These are phyloP conservation scores for Chondrilla cf. caribensis DNA, from an alignment of 37 sponge, comb jelly and placozoan genomes.

Conservation along the genomic window DNA sequence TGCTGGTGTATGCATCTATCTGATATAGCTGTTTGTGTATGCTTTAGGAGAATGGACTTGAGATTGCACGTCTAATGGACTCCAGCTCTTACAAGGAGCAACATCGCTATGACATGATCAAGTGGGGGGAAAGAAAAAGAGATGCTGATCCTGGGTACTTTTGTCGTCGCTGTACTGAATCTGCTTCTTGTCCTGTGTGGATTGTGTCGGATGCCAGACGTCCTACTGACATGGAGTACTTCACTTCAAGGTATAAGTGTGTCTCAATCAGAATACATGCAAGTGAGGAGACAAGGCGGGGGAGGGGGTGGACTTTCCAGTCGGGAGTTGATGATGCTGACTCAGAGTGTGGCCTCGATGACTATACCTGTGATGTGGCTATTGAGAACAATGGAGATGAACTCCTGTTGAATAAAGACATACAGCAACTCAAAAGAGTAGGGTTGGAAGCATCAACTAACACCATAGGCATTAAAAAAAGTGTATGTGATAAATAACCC, in stretches of 20 bases:
- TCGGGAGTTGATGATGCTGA: slow-evolving; percentile 80
- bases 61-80: slow-evolving; percentile 67
- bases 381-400: slow-evolving; percentile 64
- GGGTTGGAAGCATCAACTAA: background rate
- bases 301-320: slow-evolving; percentile 80
- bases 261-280: slow-evolving; percentile 68
- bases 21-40: no score
- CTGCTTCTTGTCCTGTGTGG: slow-evolving; percentile 61
- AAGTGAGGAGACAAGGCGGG: slow-evolving; percentile 45
- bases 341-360: slow-evolving; percentile 92
- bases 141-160: slow-evolving; percentile 75
- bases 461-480: no score
- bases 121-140: slow-evolving; percentile 75
- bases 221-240: slow-evolving; percentile 77
- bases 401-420: background rate
- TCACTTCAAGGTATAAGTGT: slow-evolving; percentile 38
- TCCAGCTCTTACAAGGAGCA: slow-evolving; percentile 83
- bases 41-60: slow-evolving; percentile 68
- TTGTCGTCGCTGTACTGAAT: slow-evolving; percentile 73
- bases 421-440: background rate
- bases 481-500: no score
- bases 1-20: background rate
- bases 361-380: slow-evolving; percentile 51
- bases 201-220: slow-evolving; percentile 84
- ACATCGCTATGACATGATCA: slow-evolving; percentile 88